phyloP scores from a whole-genome alignment of 2,797 vertebrate genomes.

The Silurus lanzhouensis region DNA sequence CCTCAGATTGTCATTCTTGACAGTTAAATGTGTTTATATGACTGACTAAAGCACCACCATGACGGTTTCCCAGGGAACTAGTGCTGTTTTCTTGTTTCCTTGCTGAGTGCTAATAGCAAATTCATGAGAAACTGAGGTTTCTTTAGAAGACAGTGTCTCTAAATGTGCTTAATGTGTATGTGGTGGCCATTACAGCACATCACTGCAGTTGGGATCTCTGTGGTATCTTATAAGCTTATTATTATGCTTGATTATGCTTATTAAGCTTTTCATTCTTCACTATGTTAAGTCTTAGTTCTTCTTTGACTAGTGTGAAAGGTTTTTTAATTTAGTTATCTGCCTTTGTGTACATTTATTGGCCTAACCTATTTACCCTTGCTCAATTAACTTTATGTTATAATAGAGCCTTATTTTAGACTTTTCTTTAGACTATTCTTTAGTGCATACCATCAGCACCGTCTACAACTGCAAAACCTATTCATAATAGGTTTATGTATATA shows the following conservation, averaged over 20 bases:
- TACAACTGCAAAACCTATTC: background rate
- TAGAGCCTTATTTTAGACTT: too few species aligned
- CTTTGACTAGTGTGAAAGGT: background rate
- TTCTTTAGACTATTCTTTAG: too few species aligned
- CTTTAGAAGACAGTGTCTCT: background rate
- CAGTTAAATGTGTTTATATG: background rate
- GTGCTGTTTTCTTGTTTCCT: background rate
- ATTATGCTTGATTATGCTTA: background rate
- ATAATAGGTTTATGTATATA: background rate
- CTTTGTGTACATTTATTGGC: background rate
- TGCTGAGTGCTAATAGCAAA: constrained; percentile 3
- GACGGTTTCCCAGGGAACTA: background rate
- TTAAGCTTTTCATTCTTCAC: too few species aligned
- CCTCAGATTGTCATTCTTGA: background rate
- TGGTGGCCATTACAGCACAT: background rate
- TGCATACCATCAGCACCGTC: too few species aligned
- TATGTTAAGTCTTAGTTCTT: background rate
- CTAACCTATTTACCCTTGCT: too few species aligned
- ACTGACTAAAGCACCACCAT: background rate
- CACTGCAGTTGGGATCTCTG: background rate
- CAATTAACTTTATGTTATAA: too few species aligned
- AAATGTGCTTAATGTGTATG: background rate
- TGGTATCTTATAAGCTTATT: background rate
- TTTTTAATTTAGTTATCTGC: background rate
- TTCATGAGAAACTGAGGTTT: background rate